phyloP scores from a whole-genome alignment of 2,113 vertebrate species.

The Peromyscus californicus region DNA sequence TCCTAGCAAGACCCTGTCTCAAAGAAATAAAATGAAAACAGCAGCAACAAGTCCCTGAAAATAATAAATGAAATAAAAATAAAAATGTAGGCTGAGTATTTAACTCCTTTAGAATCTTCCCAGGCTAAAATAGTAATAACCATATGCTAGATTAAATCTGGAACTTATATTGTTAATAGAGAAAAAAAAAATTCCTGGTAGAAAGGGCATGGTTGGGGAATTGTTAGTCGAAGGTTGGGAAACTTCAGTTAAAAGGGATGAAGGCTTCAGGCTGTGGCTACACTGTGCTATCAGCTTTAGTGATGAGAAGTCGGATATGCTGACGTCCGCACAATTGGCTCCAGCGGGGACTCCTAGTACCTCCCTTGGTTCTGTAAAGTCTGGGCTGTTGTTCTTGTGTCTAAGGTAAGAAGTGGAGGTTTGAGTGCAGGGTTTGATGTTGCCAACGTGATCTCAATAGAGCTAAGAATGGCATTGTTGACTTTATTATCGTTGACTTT shows the following conservation, averaged over 20 bases:
- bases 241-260: background rate
- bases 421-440: background rate
- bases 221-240: background rate
- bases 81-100: background rate
- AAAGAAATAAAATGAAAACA: background rate
- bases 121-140: background rate
- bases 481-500: conserved; percentile 2
- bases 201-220: background rate
- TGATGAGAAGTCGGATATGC: background rate
- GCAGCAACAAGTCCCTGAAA: background rate
- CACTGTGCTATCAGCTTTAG: background rate
- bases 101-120: conserved; percentile 34
- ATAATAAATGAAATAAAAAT: background rate
- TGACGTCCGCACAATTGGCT: background rate
- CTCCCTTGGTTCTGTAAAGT: background rate
- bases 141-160: background rate
- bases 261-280: background rate
- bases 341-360: background rate
- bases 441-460: conserved; percentile 9
- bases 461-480: background rate
- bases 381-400: background rate
- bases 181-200: background rate
- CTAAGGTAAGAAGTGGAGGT: background rate
- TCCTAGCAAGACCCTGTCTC: background rate
- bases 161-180: background rate